These are phyloP conservation scores for Silurus lanzhouensis DNA, from an alignment of 2,797 vertebrate species.

Conservation along the genomic window DNA sequence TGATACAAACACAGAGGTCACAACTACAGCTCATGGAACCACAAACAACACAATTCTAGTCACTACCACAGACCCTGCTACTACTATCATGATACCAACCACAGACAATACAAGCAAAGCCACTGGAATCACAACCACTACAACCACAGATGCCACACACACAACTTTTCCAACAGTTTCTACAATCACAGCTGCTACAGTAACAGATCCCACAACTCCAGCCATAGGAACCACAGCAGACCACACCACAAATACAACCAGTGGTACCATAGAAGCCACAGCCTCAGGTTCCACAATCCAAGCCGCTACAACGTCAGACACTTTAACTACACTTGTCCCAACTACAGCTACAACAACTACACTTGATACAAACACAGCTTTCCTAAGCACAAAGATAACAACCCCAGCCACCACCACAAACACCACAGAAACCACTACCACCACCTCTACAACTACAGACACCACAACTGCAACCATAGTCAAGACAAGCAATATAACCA, in stretches of 20 bases:
- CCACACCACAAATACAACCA: neutral
- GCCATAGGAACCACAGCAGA: neutral
- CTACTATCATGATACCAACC: neutral
- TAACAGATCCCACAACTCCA: neutral
- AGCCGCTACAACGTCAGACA: neutral
- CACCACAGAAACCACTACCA: neutral
- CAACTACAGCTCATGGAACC: no score
- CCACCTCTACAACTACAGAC: neutral
- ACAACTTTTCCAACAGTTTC: no score
- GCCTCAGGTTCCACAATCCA: neutral
- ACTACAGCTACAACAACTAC: neutral
- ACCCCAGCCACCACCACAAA: neutral
- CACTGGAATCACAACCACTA: neutral
- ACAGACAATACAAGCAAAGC: neutral
- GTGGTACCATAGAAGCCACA: neutral
- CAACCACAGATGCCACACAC: neutral
- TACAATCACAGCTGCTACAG: neutral
- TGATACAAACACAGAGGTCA: neutral
- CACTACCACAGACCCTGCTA: no score
- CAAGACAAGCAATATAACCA: neutral
- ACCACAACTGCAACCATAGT: neutral
- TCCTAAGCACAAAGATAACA: no score
- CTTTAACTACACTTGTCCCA: neutral
- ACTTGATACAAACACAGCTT: neutral
- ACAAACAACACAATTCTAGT: no score